These are phyloP conservation scores for Beroe forskalii DNA, from an alignment of 37 sponge, comb jelly and placozoan species.

Conservation along the genomic window DNA sequence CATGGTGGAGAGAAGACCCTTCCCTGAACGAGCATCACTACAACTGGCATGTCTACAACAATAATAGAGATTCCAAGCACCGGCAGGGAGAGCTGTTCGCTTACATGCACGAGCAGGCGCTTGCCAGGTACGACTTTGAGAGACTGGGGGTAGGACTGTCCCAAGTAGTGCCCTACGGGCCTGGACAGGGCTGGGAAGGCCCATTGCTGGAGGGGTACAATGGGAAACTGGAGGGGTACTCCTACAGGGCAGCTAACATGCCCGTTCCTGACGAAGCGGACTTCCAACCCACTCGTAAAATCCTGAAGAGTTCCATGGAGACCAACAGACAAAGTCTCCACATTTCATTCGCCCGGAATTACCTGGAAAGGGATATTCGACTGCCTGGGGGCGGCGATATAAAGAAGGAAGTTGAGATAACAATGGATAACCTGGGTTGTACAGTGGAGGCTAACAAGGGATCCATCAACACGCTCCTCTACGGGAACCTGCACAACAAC, in stretches of 20 bases:
- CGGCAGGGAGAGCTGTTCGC: no score
- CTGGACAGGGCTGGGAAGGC: neutral
- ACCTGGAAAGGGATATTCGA: conserved; percentile 4
- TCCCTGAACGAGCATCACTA: neutral
- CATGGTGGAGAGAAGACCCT: conserved; percentile 28
- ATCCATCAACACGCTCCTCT: neutral
- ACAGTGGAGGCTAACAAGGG: conserved; percentile 16
- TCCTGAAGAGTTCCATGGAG: neutral
- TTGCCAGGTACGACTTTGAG: conserved; percentile 31
- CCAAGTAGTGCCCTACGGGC: neutral
- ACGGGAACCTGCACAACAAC: conserved; percentile 44
- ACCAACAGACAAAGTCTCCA: neutral
- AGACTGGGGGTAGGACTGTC: neutral
- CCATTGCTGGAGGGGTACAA: neutral
- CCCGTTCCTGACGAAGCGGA: neutral
- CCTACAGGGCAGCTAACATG: neutral
- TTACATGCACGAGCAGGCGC: conserved; percentile 60
- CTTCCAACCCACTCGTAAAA: neutral
- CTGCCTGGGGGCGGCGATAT: neutral
- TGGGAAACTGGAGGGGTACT: neutral
- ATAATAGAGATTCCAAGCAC: neutral
- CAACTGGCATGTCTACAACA: conserved; percentile 58
- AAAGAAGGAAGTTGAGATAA: neutral
- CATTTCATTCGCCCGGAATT: neutral
- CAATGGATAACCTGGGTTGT: conserved; percentile 13